Percentiles rank a stretch among this genome's conserved stretches.
Conservation (phyloP, 2,888 invertebrate species). For the Lepas anatifera region DNA sequence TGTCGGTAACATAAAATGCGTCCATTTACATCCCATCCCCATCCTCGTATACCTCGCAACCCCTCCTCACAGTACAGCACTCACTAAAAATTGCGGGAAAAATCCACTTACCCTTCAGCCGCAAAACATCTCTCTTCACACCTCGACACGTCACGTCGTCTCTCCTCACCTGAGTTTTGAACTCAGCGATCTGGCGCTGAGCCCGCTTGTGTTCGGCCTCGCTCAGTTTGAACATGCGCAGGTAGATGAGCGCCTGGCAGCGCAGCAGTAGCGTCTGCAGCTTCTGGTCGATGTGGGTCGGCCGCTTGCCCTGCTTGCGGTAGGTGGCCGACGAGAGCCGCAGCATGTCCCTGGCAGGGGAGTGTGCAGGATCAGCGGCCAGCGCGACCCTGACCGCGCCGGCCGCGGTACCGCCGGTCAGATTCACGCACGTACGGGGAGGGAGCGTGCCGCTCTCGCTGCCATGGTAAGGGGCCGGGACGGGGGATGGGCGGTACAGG, state of each 20-base stretch:
- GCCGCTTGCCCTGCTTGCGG: conserved; percentile 4
- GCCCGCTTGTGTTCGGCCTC: neutral
- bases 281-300: conserved; percentile 7
- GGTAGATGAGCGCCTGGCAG: conserved; percentile 11
- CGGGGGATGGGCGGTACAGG: no score
- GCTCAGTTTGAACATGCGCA: neutral
- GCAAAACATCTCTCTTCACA: neutral
- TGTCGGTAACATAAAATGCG: no score
- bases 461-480: no score
- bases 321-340: conserved; percentile 6
- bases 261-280: conserved; percentile 12
- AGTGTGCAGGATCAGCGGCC: neutral
- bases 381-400: neutral
- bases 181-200: neutral
- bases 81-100: no score
- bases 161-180: neutral
- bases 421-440: neutral
- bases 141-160: neutral
- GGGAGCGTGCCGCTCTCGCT: conserved; percentile 1
- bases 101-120: no score
- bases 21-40: no score
- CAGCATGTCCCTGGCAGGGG: conserved; percentile 7
- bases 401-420: neutral
- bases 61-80: no score
- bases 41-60: no score